These are phyloP conservation scores for Parthenolecanium corni DNA, from an alignment of 2,888 invertebrate species.

Conservation along the genomic window DNA sequence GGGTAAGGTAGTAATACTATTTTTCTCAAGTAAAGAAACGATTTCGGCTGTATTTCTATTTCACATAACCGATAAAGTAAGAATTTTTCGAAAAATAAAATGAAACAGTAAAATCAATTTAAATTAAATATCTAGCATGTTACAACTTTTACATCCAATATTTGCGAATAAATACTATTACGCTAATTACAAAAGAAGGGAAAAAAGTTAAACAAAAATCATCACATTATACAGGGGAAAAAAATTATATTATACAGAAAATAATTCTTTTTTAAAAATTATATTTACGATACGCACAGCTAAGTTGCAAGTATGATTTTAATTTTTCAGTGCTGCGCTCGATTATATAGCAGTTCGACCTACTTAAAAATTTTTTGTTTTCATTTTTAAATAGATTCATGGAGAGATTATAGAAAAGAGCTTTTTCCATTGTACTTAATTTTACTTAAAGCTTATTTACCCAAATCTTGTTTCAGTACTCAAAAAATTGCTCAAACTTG, in stretches of 20 bases:
- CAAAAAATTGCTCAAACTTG: not conserved
- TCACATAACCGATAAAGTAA: too few species aligned
- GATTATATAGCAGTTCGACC: not conserved
- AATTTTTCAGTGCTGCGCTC: not conserved
- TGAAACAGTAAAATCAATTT: constrained; percentile 5
- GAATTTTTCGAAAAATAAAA: constrained; percentile 9
- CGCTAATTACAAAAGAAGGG: constrained; percentile 19
- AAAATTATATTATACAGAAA: constrained; percentile 17
- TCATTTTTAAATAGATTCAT: not conserved
- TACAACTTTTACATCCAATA: constrained; percentile 25
- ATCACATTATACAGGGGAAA: constrained; percentile 27
- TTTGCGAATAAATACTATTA: constrained; percentile 18
- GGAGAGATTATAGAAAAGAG: too few species aligned
- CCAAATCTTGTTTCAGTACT: not conserved
- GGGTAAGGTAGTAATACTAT: too few species aligned
- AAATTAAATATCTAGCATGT: constrained; percentile 22
- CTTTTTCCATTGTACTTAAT: not conserved
- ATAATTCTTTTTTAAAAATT: too few species aligned
- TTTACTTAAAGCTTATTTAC: not conserved
- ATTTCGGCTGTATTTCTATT: too few species aligned
- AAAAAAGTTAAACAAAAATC: constrained; percentile 19
- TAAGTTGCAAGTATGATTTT: constrained; percentile 16
- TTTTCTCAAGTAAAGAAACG: too few species aligned
- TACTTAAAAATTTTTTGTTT: not conserved
- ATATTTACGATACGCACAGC: constrained; percentile 13